These are phyloP conservation scores for Hipposideros armiger DNA, from an alignment of 2,113 vertebrate species.

Conservation along the genomic window DNA sequence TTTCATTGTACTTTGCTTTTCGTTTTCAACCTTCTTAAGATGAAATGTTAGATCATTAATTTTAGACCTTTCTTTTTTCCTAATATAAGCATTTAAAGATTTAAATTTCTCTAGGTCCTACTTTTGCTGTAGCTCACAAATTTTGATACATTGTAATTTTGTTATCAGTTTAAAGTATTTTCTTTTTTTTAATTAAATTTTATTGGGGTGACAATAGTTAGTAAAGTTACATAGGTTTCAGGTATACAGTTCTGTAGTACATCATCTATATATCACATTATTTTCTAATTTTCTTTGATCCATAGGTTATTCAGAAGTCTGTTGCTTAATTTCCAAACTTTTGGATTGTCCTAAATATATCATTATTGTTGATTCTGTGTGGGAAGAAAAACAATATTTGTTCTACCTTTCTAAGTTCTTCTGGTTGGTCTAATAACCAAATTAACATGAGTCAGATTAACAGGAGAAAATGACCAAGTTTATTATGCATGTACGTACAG, in stretches of 20 bases:
- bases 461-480: not conserved
- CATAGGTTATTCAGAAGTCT: not conserved
- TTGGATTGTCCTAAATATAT: not conserved
- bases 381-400: not conserved
- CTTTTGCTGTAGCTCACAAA: not conserved
- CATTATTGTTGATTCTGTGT: not conserved
- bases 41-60: not conserved
- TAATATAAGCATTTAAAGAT: constrained; percentile 15
- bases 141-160: not conserved
- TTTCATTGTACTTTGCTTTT: constrained; percentile 27
- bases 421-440: not conserved
- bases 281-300: constrained; percentile 37
- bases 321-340: not conserved
- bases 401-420: not conserved
- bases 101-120: not conserved
- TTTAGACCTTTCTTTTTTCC: not conserved
- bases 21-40: not conserved
- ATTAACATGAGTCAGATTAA: not conserved
- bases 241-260: too few relatives aligned
- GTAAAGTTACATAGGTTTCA: too few relatives aligned
- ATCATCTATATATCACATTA: not conserved
- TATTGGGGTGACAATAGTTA: too few relatives aligned
- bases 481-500: not conserved
- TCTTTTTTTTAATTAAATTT: too few relatives aligned
- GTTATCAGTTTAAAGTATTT: not conserved